Base-by-base conservation (phyloP, 2,797 vertebrate species). In the Gymnopithys bicolor region DNA sequence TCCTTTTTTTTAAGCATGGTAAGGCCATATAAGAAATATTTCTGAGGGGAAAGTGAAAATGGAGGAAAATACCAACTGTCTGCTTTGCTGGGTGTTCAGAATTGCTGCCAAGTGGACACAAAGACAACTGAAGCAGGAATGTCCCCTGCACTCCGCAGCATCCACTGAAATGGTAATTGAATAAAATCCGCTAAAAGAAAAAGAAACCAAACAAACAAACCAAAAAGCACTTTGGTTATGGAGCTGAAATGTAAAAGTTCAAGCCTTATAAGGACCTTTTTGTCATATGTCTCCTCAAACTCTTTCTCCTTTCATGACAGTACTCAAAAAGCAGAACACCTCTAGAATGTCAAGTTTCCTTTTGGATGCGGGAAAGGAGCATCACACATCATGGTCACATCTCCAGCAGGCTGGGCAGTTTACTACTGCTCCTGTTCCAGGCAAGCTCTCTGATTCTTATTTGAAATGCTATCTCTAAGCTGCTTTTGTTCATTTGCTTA, bases 381-480 rank as follows among this genome's bases (percentile, higher is more conserved):
- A 74, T 90, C 5, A 0, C 51, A 46, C 66, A 35, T 73, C 82
- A 13, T 3, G 45, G 69, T 15, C 49, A 1, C 24, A 71, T 21
- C 87, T 75, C 41, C 18, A 59, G 13, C 35, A 51, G 45, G 11
- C 53, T 27, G 70, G 51, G 60, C 32, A 35, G 35, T 43, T 82
- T 43, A 53, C 71, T 95, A 1, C 32, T 84, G 74, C 64, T 80
- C 25, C 53, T 48, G 33, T 51, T 81, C 51, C 82, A 59, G 69
- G 53, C 81, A 74, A 56, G 52, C n/a, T 3, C 3, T 24, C 32
- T 60, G 63, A 84, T 53, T 93, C 76, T 81, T 19, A 1, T 70
- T 82, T 96, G 92, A 91, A 96, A 95, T 82, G 55, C 74, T 88
- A 84, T 74, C 82, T 93, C 82, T 88, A 52, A 63, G 48, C 87